phyloP scores from a whole-genome alignment of 2,797 vertebrate species.

The Hipposideros larvatus region DNA sequence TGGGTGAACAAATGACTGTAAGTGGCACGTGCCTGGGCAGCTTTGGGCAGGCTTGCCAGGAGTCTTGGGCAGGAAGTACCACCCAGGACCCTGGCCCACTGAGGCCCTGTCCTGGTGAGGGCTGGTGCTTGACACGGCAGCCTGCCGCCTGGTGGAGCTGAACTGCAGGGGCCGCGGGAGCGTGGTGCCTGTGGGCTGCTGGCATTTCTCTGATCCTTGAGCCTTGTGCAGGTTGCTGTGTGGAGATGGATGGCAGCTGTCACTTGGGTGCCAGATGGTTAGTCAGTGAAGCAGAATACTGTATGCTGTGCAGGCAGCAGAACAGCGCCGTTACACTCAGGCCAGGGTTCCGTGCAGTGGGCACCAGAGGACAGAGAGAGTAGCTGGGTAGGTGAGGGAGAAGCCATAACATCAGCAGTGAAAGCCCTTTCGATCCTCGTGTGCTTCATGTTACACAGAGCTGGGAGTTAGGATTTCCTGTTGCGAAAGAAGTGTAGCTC shows the following conservation, averaged over 20 bases:
- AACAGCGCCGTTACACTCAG: not conserved
- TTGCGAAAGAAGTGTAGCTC: not conserved
- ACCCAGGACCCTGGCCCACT: not conserved
- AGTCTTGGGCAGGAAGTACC: not conserved
- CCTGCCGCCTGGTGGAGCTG: too few relatives aligned
- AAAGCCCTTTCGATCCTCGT: not conserved
- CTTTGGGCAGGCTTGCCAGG: not conserved
- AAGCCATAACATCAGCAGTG: not conserved
- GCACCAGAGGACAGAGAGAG: not conserved
- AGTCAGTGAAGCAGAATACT: not conserved
- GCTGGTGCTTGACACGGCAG: not conserved
- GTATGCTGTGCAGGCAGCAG: not conserved
- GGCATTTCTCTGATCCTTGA: not conserved
- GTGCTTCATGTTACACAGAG: not conserved
- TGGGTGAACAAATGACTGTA: not conserved
- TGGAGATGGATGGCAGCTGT: not conserved
- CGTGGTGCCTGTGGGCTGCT: not conserved
- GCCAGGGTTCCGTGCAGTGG: not conserved
- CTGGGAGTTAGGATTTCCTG: not conserved
- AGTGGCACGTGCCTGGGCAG: not conserved
- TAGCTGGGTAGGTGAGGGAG: not conserved
- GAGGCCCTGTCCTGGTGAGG: not conserved
- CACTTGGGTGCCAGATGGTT: not conserved
- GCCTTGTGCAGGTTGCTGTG: fast-evolving
- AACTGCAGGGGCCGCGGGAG: not conserved